Base-by-base conservation (phyloP, 2,888 invertebrate species). In the Hydrotaea diabolus region DNA sequence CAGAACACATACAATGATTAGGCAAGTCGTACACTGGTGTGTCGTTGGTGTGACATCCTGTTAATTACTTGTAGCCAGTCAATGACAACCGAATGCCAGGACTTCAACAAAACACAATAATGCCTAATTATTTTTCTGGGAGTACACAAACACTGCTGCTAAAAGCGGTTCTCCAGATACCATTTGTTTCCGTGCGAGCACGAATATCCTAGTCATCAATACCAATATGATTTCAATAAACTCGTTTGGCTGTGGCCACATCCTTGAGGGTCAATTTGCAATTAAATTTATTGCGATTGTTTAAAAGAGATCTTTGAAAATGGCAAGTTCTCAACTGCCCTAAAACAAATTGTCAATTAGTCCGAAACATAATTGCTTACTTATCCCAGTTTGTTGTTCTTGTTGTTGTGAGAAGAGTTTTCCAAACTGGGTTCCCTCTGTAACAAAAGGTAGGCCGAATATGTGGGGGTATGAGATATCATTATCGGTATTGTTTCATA, bases 281-380 rank as follows among this genome's bases (percentile, higher is more conserved):
- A 59, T 59, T 59, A 59, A 59, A 59, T 26, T 59, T 26, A 26
- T 26, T 26, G 26, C 0, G 21, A 26, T 15, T 59, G 57, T 59
- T 59, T 59, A n/a, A 59, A 59, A 59, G 31, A 13, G 26, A 11
- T 59, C 3, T 31, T 59, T 59, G 26, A 15, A 26, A 23, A 23
- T 15, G n/a, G 4, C 59, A 59, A 59, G 15, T 26, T 59, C 13
- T 11, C 23, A 59, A 23, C 5, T 59, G 59, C 59, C 59, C 31
- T 13, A 59, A 59, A 59, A 59, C 59, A 59, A 59, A 59, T 26
- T 26, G 26, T 23, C 59, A 59, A 59, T 59, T 26, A 59, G 26
- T 21, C 0, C 19, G 8, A 7, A 57, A 13, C 11, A 11, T 15
- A 59, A 59, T 9, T 59, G 59, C 21, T 4, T 59, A 17, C 17